Conservation (phyloP, 2,113 vertebrate species). For the Lasiurus cinereus region DNA sequence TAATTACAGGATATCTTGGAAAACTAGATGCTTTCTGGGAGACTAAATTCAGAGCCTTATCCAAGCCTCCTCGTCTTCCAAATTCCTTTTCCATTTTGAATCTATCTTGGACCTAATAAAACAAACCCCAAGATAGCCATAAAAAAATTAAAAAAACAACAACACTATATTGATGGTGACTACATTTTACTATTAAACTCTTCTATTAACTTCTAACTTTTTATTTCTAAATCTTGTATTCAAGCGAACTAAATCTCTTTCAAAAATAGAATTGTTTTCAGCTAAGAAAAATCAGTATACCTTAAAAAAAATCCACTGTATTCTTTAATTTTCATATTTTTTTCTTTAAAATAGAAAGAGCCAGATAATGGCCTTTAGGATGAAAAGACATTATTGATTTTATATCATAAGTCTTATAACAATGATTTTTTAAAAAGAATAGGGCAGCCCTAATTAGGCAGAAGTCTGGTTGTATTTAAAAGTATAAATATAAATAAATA, state of each 20-base stretch:
- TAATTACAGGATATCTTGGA: not conserved
- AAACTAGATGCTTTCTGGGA: not conserved
- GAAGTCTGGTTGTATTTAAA: not conserved
- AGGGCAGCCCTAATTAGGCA: not conserved
- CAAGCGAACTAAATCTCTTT: not conserved
- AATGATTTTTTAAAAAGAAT: not conserved
- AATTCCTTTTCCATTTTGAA: not conserved
- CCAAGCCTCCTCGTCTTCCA: not conserved
- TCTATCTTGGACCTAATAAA: not conserved
- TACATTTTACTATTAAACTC: not conserved
- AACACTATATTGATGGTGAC: not conserved
- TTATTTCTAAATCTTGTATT: slow-evolving; percentile 14
- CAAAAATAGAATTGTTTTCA: not conserved
- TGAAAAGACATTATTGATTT: not conserved
- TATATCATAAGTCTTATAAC: not conserved
- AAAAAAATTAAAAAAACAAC: not conserved
- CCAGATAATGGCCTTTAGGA: not conserved
- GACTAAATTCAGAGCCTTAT: not conserved
- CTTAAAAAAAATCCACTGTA: not conserved
- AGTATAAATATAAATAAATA: not conserved
- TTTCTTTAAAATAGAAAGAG: slow-evolving; percentile 43
- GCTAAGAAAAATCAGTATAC: not conserved
- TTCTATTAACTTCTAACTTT: not conserved
- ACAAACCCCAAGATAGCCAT: not conserved
- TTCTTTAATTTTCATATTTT: slow-evolving; percentile 24